phyloP scores from a whole-genome alignment of 1,140 invertebrate species.

The Cyrtorhinus lividipennis region DNA sequence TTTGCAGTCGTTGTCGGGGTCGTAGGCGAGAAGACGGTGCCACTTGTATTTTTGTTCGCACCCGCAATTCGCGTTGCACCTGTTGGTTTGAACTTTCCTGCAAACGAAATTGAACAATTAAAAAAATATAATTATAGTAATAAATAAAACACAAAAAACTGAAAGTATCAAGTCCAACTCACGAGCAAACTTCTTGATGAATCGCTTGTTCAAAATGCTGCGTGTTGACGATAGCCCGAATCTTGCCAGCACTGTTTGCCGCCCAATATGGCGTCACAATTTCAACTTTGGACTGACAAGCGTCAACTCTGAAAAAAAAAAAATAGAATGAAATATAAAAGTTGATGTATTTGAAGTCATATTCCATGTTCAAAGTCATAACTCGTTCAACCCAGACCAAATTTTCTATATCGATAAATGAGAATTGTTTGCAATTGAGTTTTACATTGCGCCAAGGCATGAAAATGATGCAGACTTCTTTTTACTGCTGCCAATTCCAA shows the following conservation, averaged over 20 bases:
- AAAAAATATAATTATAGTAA: too few relatives aligned
- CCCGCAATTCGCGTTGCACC: constrained; percentile 68
- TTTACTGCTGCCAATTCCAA: too few relatives aligned
- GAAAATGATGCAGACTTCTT: too few relatives aligned
- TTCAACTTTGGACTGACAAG: constrained; percentile 82
- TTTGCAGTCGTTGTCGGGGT: constrained; percentile 83
- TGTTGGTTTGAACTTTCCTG: constrained; percentile 61
- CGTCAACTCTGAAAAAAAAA: constrained; percentile 50
- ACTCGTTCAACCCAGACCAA: too few relatives aligned
- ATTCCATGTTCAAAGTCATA: too few relatives aligned
- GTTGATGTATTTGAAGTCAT: not conserved
- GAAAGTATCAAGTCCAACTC: constrained; percentile 28
- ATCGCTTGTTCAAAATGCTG: constrained; percentile 90
- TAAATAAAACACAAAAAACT: too few relatives aligned
- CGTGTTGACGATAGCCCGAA: constrained; percentile 81
- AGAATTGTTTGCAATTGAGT: too few relatives aligned
- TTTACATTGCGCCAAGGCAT: too few relatives aligned
- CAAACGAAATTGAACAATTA: constrained; percentile 27
- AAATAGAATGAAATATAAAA: too few relatives aligned
- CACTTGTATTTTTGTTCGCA: constrained; percentile 84
- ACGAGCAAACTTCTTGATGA: constrained; percentile 87
- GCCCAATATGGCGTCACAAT: constrained; percentile 90
- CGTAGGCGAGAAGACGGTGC: constrained; percentile 75
- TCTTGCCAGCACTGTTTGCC: constrained; percentile 76
- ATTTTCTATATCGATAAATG: too few relatives aligned